A percentile compares a stretch with the other conserved stretches of the same genome.
Evolutionary conservation across 2,113 vertebrate genomes (phyloP).

Genomic region (Aix galericulata): DNA sequence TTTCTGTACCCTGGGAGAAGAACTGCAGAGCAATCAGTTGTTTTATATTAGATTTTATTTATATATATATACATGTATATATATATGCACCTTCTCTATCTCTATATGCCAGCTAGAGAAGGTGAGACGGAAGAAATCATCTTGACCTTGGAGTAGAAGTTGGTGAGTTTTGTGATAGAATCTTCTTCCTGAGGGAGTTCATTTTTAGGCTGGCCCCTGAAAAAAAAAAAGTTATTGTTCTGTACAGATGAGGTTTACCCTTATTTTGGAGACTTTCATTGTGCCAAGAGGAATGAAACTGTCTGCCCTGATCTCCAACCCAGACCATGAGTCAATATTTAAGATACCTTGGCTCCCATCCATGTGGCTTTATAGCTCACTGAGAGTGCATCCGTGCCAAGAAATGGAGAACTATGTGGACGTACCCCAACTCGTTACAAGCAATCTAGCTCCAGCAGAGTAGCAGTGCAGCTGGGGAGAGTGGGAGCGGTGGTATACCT

Average conservation of each 20-base stretch:
- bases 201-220: constrained; percentile 21
- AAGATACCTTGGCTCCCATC: constrained; percentile 45
- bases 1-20: background rate
- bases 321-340: constrained; percentile 66
- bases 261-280: constrained; percentile 39
- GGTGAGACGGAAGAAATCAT: background rate
- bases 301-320: constrained; percentile 58
- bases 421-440: fast-evolving
- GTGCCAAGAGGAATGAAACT: constrained; percentile 62
- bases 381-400: background rate
- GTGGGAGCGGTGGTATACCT: fast-evolving
- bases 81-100: background rate
- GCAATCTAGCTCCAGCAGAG: background rate
- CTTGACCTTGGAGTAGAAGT: background rate
- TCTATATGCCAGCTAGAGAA: background rate
- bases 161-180: background rate
- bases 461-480: fast-evolving
- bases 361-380: constrained; percentile 3
- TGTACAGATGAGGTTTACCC: constrained; percentile 33
- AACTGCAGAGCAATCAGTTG: background rate
- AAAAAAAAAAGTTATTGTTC: background rate
- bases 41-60: background rate
- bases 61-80: too few species aligned
- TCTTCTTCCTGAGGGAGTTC: background rate
- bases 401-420: background rate